Base-by-base conservation (phyloP, 2,113 vertebrate genomes). In the Fulica atra region DNA sequence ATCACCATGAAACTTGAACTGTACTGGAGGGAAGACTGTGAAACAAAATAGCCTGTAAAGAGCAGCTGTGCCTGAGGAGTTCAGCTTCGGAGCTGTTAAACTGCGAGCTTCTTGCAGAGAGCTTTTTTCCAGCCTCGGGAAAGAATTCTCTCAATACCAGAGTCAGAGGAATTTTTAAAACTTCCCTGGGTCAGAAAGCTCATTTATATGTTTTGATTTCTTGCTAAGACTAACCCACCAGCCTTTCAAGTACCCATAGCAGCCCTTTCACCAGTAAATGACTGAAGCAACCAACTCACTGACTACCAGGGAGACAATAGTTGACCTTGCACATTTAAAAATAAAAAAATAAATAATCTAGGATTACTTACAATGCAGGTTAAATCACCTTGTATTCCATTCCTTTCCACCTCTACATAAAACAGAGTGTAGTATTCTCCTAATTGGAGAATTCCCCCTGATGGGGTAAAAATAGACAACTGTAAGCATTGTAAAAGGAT, bases 1-100 rank as follows among this genome's bases (percentile, higher is more conserved):
- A 91, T 91, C 46, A 87, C 70, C 38, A 48, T 86, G 96, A 97
- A 98, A 97, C 44, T 69, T 88, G 89, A 98, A 89, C 81, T 38
- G 18, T n/a, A 36, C 24, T 86, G 40, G 61, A 91, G 82, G 51
- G 69, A 78, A 87, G 89, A 73, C 36, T 54, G n/a, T 69, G 96
- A 96, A 97, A 97, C 40, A 93, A 94, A 97, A 96, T 97, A 96
- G 80, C 86, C 64, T 70, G 60, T 85, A 89, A 96, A 94, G 94
- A 97, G 92, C 96, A 97, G 97, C 96, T 97, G 96, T 78, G 89
- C 57, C 81, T 72, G 59, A 95, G 65, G 70, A 95, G 83, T 68
- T 93, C 82, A 72, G 76, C 77, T 70, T 88, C 73, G 61, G n/a
- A 59, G 69, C 63, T 88, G 64, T 84, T 81, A 46, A 88, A 71